Base-by-base conservation (phyloP, 2,888 invertebrate species). In the Mechanitis mazaeus region DNA sequence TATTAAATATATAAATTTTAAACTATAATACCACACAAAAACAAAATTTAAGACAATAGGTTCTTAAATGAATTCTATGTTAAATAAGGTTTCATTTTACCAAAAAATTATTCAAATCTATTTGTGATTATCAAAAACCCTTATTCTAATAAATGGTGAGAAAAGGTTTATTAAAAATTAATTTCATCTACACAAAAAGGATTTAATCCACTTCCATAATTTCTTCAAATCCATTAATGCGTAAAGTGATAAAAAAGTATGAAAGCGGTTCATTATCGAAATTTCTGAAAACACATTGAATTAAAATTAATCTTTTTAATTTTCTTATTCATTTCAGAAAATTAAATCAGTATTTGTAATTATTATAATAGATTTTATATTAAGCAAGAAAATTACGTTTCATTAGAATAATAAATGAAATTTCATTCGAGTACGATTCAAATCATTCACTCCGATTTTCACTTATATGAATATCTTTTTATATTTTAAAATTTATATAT, bases 271-370 rank as follows among this genome's bases (percentile, higher is more conserved):
- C 42, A 45, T 53, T 45, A 50, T 56, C 46, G 38, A 56, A 55
- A 55, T 45, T 50, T 33, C 2, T 74, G 67, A 72, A 72, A 60
- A 12, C 33, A n/a, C 7, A 28, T 50, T 58, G 33, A 35, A 46
- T 58, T 7, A 57, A 60, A 54, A 33, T 53, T 55, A 53, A 55
- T 55, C 55, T 58, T 57, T 55, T 11, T 50, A 45, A 42, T 55
- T 33, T 20, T 20, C 1, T 20, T 20, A 20, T 20, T 20, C 20
- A 20, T 20, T 20, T 20, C 20, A 20, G 20, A 20, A 20, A 53
- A 46, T 12, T 45, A 28, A 60, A 45, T 58, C 9, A 35, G 45
- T 42, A 45, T 57, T 54, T 47, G 0, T 9, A 58, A 64, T 45
- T 31, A 55, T 46, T 12, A n/a, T 58, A 55, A 58, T 53, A 53